Conservation (phyloP, 2,113 vertebrate species). For the Mohoua ochrocephala region DNA sequence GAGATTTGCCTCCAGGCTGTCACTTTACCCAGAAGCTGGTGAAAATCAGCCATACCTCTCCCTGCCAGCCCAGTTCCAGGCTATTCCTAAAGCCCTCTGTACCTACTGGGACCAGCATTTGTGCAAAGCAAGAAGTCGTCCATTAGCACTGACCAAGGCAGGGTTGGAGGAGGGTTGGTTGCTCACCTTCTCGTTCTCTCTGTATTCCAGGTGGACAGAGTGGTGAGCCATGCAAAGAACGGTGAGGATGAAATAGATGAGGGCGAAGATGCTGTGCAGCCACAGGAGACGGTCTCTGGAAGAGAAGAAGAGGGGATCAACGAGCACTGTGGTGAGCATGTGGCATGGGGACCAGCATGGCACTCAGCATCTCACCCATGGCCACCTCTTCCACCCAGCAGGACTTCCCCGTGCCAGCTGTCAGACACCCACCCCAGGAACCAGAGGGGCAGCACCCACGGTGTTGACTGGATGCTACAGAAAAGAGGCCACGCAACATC, state of each 20-base stretch:
- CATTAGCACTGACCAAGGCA: background rate
- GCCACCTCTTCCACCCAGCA: background rate
- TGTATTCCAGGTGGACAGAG: slow-evolving; percentile 83
- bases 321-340: accelerated
- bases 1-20: background rate
- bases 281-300: slow-evolving; percentile 87
- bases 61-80: background rate
- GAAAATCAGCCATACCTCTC: background rate
- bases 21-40: background rate
- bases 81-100: background rate
- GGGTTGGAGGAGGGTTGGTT: background rate
- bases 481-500: background rate
- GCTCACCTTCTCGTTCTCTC: slow-evolving; percentile 85
- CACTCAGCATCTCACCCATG: background rate
- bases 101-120: background rate
- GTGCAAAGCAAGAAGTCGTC: background rate
- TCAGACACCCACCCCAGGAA: background rate
- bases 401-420: background rate
- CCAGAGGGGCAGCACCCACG: background rate
- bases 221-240: slow-evolving; percentile 90
- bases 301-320: background rate
- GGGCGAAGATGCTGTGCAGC: slow-evolving; percentile 88
- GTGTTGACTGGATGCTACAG: background rate
- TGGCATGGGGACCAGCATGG: background rate
- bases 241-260: slow-evolving; percentile 91